Evolutionary conservation across 1,140 invertebrate species (phyloP).

Genomic region (Riptortus pedestris): DNA sequence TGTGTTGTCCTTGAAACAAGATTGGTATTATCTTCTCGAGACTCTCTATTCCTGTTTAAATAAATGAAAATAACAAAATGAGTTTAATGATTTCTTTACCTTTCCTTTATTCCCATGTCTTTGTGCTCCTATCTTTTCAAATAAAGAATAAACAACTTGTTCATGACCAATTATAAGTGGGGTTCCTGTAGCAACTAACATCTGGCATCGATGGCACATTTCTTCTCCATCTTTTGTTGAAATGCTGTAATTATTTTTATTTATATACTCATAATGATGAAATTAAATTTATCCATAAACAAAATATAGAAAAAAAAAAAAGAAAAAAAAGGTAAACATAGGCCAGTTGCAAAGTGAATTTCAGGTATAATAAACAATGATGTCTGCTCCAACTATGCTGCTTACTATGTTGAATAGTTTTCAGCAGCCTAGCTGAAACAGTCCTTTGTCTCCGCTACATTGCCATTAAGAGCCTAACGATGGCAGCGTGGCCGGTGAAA

Average conservation of each 20-base stretch:
- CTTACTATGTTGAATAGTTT: background rate
- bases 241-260: background rate
- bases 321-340: too few relatives aligned
- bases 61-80: background rate
- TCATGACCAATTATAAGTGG: slow-evolving; percentile 58
- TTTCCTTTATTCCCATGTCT: background rate
- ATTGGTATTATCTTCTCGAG: too few relatives aligned
- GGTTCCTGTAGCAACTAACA: slow-evolving; percentile 68
- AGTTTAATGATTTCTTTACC: background rate
- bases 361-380: background rate
- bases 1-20: too few relatives aligned
- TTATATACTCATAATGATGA: background rate
- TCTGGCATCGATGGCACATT: slow-evolving; percentile 45
- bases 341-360: background rate
- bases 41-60: background rate
- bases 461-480: too few relatives aligned
- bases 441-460: too few relatives aligned
- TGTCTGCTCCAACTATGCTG: background rate
- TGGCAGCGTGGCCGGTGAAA: too few relatives aligned
- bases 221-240: background rate
- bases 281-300: background rate
- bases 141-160: slow-evolving; percentile 38
- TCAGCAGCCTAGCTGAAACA: background rate
- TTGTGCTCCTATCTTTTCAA: background rate
- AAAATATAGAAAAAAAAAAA: too few relatives aligned